Base-by-base conservation (phyloP, 1,140 invertebrate species). In the Cotesia chilonis region DNA sequence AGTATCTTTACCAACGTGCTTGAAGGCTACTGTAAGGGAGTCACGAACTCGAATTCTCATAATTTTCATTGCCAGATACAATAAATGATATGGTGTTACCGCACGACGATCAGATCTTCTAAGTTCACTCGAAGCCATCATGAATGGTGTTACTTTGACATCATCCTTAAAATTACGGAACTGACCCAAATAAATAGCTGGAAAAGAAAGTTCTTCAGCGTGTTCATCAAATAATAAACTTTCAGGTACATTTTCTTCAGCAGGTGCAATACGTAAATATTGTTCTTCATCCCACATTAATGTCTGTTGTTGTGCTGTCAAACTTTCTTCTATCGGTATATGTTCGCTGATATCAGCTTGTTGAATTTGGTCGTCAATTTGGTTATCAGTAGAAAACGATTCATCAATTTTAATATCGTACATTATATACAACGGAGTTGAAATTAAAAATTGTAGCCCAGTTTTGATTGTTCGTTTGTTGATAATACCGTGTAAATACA, bases 201-300 rank as follows among this genome's bases (percentile, higher is more conserved):
- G 82, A 79, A 84, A 84, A 28, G 83, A 82, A 17, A 85, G 67
- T 74, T 84, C 82, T 74, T 83, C 81, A 28, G 79, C 78, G 77
- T 80, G 71, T 72, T 74, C 73, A 66, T 66, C 64, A 17, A 72
- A 80, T 3, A 79, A 54, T 47, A 76, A 55, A 71, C 73, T 77
- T 17, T 52, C 0, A 59, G 80, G 76, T 54, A 57, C 28, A 52
- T 70, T 71, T 0, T 73, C 41, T 47, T 47, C 41, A 4, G 7
- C 41, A 47, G 41, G 41, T 47, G 41, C 41, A 47, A 47, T 47
- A 0, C 41, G 41, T 47, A 47, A 47, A 0, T 47, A 47, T 0
- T 47, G 41, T 47, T 47, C 41, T 47, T 47, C 41, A 47, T 47
- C 41, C 41, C 5, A 47, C 41, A 47, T 47, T 47, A 47, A 47